Evolutionary conservation across 2,888 invertebrate genomes (phyloP).

Genomic region (Limnephilus auricula): DNA sequence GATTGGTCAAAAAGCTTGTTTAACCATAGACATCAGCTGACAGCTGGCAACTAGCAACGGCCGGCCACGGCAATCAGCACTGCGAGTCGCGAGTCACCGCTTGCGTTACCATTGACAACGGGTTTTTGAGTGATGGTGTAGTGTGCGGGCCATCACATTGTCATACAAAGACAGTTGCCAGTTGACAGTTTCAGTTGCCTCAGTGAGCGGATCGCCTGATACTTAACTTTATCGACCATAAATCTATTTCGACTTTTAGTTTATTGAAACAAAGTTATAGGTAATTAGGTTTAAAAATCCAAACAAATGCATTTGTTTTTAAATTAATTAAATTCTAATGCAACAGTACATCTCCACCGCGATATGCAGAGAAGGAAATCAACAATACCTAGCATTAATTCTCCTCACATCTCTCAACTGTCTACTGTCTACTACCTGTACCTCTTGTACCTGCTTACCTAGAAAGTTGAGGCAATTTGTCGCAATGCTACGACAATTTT

Average conservation of each 20-base stretch:
- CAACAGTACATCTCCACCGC: neutral
- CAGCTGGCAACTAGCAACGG: no score
- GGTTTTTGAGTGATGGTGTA: no score
- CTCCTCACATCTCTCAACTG: neutral
- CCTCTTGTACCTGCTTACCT: neutral
- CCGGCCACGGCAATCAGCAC: no score
- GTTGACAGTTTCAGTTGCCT: no score
- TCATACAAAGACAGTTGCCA: no score
- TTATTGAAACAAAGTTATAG: neutral
- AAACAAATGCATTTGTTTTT: neutral
- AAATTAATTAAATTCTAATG: neutral
- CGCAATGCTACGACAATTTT: neutral
- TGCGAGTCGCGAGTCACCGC: no score
- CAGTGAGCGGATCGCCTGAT: no score
- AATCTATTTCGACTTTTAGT: neutral
- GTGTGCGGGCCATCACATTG: no score
- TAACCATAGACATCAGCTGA: no score
- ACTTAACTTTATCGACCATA: neutral
- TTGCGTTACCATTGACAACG: no score
- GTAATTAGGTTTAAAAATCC: neutral
- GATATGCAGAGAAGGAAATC: neutral
- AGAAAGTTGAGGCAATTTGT: neutral
- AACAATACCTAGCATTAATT: neutral
- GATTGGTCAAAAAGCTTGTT: no score
- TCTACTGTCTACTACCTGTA: neutral